A percentile compares a stretch with the other conserved stretches of the same genome.
Conservation (phyloP, 2,113 vertebrate genomes). For the Monarcha castaneiventris region DNA sequence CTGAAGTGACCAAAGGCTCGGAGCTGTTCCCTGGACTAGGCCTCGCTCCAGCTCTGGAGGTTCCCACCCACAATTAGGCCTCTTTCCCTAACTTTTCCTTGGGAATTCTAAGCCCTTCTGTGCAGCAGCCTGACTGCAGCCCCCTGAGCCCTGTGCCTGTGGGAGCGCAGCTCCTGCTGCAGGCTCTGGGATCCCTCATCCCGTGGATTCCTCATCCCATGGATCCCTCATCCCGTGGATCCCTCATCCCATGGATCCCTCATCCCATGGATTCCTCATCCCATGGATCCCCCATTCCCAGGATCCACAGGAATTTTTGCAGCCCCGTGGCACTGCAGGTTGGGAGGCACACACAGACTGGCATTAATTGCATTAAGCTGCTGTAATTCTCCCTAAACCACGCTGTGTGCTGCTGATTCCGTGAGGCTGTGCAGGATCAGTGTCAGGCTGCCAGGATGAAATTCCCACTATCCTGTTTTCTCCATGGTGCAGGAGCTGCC, state of each 20-base stretch:
- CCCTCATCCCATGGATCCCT: too few relatives aligned
- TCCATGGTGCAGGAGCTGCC: not conserved
- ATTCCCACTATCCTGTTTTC: not conserved
- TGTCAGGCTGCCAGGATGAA: not conserved
- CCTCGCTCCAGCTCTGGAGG: rapidly evolving
- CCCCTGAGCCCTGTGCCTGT: rapidly evolving
- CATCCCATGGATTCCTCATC: too few relatives aligned
- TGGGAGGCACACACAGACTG: not conserved
- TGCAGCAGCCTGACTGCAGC: too few relatives aligned
- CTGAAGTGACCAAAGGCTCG: not conserved
- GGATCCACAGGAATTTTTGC: too few relatives aligned
- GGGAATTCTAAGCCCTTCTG: not conserved
- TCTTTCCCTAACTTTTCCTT: rapidly evolving
- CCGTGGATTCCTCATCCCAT: not conserved
- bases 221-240: too few relatives aligned
- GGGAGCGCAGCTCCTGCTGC: too few relatives aligned
- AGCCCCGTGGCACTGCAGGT: not conserved
- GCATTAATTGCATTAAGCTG: not conserved
- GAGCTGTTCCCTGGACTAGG: too few relatives aligned
- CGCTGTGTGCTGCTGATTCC: not conserved
- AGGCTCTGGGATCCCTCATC: not conserved
- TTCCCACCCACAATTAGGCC: too few relatives aligned
- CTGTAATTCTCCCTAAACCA: not conserved
- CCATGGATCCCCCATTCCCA: too few relatives aligned
- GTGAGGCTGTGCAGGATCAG: not conserved